Evolutionary conservation across 2,797 vertebrate genomes (phyloP), one percentile per base, ranked within the genome.

Genomic region (Sebastes diaconus): DNA sequence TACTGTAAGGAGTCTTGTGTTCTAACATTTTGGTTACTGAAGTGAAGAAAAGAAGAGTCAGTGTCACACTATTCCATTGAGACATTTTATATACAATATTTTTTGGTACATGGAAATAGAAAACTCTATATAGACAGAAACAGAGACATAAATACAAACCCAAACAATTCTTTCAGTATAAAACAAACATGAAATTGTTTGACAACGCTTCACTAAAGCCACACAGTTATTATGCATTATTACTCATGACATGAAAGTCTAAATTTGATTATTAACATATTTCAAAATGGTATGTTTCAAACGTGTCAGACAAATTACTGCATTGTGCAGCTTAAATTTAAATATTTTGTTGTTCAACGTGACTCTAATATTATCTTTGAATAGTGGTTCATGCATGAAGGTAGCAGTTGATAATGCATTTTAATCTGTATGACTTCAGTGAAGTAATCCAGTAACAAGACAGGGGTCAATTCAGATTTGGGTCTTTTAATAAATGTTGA

Each of bases 111-210:
- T 90, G 89, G 72, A 36, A 63, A 95, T 94, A 88, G 83, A 94
- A 95, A 95, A 88, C 84, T 93, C 88, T 58, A 91, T 94, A 90
- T 84, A 84, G 85, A 93, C 83, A 94, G 90, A 88, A 94, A 93
- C 89, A 84, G 72, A 92, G 87, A 95, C 94, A 93, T 95, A 96
- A 95, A 95, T 95, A 95, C 91, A 94, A 93, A 91, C 90, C 89
- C 84, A 88, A 94, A 94, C 90, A 91, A 85, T 84, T 88, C 64
- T 90, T 93, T 88, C 89, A 82, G 75, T 94, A 95, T 88, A 94
- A 94, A 94, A 94, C 93, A 94, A 84, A 88, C 75, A 83, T 78
- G 79, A 83, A 85, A 87, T 85, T 81, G 86, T 86, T 88, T 72
- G 70, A 87, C 69, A 84, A 86, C 5, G 60, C 75, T 80, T 87